These are phyloP conservation scores for Neoniphon sammara DNA, from an alignment of 2,797 vertebrate genomes.

Conservation along the genomic window DNA sequence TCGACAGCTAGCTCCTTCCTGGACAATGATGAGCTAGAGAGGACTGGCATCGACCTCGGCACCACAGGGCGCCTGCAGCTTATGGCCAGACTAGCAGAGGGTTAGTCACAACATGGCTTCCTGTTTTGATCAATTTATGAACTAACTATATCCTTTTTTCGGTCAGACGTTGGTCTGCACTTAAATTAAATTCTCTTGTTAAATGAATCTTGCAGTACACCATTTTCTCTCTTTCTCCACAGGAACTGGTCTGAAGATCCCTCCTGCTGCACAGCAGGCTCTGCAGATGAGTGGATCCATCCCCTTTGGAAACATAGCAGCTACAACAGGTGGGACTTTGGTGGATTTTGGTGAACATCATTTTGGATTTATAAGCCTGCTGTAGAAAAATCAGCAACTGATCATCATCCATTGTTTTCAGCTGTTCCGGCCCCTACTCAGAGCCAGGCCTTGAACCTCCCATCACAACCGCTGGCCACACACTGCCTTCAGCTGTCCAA, in stretches of 20 bases:
- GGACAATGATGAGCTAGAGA: conserved; percentile 97
- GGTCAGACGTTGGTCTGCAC: too few relatives aligned
- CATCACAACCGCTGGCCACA: conserved; percentile 94
- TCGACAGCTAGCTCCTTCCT: conserved; percentile 98
- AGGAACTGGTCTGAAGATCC: conserved; percentile 98
- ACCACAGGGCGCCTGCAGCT: conserved; percentile 97
- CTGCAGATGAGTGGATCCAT: conserved; percentile 97
- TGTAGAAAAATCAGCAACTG: conserved; percentile 5
- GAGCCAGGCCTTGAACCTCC: conserved; percentile 85
- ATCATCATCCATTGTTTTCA: conserved; percentile 26
- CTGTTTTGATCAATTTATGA: not conserved
- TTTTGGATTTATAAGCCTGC: not conserved
- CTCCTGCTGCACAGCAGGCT: conserved; percentile 96
- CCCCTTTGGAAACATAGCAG: conserved; percentile 90
- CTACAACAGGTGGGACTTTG: conserved; percentile 77
- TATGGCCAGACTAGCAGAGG: conserved; percentile 98
- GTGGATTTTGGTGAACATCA: not conserved
- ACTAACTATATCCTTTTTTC: not conserved
- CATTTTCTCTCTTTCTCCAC: conserved; percentile 5
- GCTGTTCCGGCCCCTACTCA: conserved; percentile 79
- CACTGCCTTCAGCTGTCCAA: conserved; percentile 99
- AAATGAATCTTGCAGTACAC: not conserved
- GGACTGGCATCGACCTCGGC: conserved; percentile 97
- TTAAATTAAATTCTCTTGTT: not conserved
- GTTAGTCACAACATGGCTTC: conserved; percentile 71